Base-by-base conservation (phyloP, 1,140 invertebrate species). In the Mactra quadrangularis region DNA sequence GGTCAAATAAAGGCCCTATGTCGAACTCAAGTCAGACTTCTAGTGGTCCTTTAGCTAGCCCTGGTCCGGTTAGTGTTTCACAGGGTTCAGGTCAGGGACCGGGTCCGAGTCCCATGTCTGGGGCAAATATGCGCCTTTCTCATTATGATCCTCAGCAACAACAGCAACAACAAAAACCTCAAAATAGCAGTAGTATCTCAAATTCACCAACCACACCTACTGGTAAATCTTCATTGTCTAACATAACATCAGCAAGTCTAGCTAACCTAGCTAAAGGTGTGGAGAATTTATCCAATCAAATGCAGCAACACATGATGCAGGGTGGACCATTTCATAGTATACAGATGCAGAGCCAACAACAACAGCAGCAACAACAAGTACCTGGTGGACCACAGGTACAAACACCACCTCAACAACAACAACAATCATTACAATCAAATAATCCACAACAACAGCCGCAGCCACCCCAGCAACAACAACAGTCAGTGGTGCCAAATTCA, bases 241-340 rank as follows among this genome's bases (percentile, higher is more conserved):
- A 93, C 83, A 93, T 93, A 74, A 93, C 92, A 19, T 93, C 92
- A 53, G 88, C 92, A 29, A 90, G 88, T 66, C 83, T 93, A 62
- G 92, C 92, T 9, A 92, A 92, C 75, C 87, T 93, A 62, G 92
- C 92, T 1, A 93, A 93, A 85, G 92, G 91, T 47, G 91, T 93
- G 47, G 92, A 93, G 87, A 89, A 92, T 83, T 85, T 92, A 74
- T 91, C 91, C 15, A 90, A 92, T 83, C 90, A 92, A 82, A 92
- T 93, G 91, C 89, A 92, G 84, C 91, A 93, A 78, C 92, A 92
- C 60, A 93, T 93, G 92, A 90, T 92, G 89, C 92, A 93, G 79
- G 92, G 92, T 71, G 92, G 92, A 35, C 92, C 92, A 22, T 93
- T 92, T 87, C 91, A 92, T 85, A 92, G 88, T 86, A 92, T 93